phyloP scores from a whole-genome alignment of 35 echinoderm and acorn worm species.

The Stichopus chloronotus region DNA sequence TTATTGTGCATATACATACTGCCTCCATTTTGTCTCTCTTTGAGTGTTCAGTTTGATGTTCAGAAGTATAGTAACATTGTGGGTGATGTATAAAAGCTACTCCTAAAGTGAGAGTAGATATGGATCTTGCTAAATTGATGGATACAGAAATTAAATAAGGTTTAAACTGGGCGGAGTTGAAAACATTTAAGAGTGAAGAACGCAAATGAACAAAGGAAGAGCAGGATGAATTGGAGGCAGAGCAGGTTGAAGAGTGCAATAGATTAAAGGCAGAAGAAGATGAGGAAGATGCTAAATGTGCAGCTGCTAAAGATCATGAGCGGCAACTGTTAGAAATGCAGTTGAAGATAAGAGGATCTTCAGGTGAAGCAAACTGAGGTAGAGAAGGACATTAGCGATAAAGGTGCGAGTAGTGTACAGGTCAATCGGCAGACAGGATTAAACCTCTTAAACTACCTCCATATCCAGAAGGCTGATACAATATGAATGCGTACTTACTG shows the following conservation, averaged over 20 bases:
- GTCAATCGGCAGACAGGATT: neutral
- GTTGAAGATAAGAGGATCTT: conserved; percentile 6
- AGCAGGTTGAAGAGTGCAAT: neutral
- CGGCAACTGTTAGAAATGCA: conserved; percentile 32
- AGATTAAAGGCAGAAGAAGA: too few species aligned
- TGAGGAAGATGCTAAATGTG: neutral
- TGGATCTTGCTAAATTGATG: neutral
- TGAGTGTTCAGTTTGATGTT: too few species aligned
- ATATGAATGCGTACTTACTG: conserved; percentile 39
- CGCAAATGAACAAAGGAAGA: conserved; percentile 8
- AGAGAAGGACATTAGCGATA: neutral
- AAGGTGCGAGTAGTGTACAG: neutral
- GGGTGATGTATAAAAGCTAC: neutral
- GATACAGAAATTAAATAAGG: neutral
- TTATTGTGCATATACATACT: too few species aligned
- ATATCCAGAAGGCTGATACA: conserved; percentile 17
- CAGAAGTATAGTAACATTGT: neutral
- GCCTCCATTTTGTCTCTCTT: too few species aligned
- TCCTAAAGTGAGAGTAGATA: neutral
- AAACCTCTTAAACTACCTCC: conserved; percentile 46
- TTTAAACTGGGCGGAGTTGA: neutral
- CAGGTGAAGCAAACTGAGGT: conserved; percentile 2
- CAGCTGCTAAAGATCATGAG: neutral
- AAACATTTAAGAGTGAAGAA: neutral
- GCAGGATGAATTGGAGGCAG: neutral